Evolutionary conservation across 1,140 invertebrate species (phyloP).

Genomic region (Saccostrea cuccullata): DNA sequence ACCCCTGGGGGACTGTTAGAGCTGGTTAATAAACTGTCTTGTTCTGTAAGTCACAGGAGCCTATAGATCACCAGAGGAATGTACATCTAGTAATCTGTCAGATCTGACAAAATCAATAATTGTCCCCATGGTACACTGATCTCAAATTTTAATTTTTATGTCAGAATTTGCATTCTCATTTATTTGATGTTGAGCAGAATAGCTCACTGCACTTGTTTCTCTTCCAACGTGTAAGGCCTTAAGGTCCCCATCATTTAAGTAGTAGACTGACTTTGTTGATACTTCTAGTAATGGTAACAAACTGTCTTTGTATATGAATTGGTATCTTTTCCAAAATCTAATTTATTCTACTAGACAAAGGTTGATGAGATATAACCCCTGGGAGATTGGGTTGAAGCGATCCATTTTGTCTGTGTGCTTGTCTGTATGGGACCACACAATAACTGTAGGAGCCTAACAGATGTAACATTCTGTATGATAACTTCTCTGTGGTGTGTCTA

Average conservation of each 20-base stretch:
- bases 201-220: too few species aligned
- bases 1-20: neutral
- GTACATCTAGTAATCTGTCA: neutral
- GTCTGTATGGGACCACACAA: conserved; percentile 17
- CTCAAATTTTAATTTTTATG: neutral
- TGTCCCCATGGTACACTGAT: neutral
- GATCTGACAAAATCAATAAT: neutral
- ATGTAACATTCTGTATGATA: neutral
- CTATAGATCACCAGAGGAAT: neutral
- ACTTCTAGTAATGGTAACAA: too few species aligned
- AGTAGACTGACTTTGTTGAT: too few species aligned
- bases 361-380: too few species aligned
- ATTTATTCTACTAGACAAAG: too few species aligned
- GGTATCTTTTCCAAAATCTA: too few species aligned
- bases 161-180: too few species aligned
- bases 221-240: too few species aligned
- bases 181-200: too few species aligned
- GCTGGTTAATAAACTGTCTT: neutral
- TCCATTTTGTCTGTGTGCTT: neutral
- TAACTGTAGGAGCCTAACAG: neutral
- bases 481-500: neutral
- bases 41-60: neutral
- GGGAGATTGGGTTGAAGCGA: neutral
- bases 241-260: too few species aligned
- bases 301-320: too few species aligned